Evolutionary conservation across 2,888 invertebrate species (phyloP), one percentile per base, ranked within the genome.

Genomic region (Drosophila eohydei): DNA sequence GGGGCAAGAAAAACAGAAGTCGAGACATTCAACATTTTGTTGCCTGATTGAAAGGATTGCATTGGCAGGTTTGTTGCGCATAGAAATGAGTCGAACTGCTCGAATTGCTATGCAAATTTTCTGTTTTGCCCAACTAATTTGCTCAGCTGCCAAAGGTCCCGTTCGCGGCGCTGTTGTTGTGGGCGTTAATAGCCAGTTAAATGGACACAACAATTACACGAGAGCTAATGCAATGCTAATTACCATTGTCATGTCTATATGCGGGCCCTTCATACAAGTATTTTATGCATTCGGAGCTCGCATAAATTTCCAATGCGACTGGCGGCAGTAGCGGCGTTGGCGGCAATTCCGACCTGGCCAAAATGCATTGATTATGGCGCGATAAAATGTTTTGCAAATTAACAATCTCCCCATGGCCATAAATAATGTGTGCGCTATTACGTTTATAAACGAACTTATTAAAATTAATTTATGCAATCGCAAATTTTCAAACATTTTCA

Each of bases 21-120:
- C 61, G 43, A 61, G 26, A 9, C 48, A 48, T 5, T 64, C n/a
- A 26, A 14, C 26, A 36, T 38, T 16, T 40, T 58, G 62, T 55
- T 64, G 61, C 11, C 71, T 90, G 90, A 85, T 85, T 90, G 89
- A 90, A 89, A 81, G 83, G 75, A n/a, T 46, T 14, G 40, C 55
- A 43, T 16, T 36, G n/a, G 28, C 74, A 44, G 46, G 38, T 57
- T 43, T 57, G 51, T 30, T 38, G 21, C 16, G 36, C 44, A 38
- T 28, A 32, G 43, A n/a, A 54, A 59, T 63, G 43, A 48, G 36
- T 28, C 21, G n/a, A 65, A 28, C 26, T 40, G 44, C 52, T 54
- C 46, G 9, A 52, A 12, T 28, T 21, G 54, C 58, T 52, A 46
- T 51, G 58, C 60, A 67, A 63, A 63, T 74, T 55, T 16, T 14